A percentile compares a stretch with the other conserved stretches of the same genome.
Conservation (phyloP, 2,113 vertebrate genomes). For the Neodon shergylaensis region DNA sequence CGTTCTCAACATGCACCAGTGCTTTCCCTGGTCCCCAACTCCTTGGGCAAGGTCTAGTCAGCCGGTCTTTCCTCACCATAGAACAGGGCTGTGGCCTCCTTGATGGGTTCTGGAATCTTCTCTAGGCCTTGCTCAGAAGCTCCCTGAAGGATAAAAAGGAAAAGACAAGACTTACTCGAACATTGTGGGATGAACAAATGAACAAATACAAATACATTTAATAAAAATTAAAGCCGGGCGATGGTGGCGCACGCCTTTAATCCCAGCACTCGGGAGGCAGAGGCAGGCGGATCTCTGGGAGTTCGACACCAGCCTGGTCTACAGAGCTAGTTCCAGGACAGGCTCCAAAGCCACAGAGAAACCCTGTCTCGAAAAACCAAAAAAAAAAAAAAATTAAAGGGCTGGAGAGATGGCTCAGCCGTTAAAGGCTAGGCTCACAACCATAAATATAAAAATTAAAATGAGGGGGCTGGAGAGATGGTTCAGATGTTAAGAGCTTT, state of each 20-base stretch:
- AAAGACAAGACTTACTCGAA: accelerated
- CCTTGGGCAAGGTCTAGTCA: background rate
- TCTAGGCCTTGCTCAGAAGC: conserved; percentile 84
- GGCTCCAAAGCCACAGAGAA: too few species aligned
- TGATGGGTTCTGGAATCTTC: conserved; percentile 94
- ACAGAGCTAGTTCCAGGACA: too few species aligned
- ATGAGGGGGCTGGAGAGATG: background rate
- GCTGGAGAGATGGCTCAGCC: too few species aligned
- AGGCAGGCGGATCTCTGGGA: too few species aligned
- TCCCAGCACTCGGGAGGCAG: too few species aligned
- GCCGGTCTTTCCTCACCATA: conserved; percentile 85
- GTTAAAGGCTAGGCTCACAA: too few species aligned
- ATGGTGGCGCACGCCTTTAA: too few species aligned
- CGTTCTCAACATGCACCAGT: background rate
- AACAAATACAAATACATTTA: background rate
- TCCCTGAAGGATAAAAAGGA: conserved; percentile 77
- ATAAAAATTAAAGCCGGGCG: background rate
- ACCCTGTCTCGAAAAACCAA: too few species aligned
- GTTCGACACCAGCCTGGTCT: too few species aligned
- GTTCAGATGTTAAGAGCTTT: background rate
- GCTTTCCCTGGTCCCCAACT: accelerated
- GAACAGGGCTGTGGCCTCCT: conserved; percentile 95
- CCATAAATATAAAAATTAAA: background rate
- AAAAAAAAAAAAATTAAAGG: too few species aligned
- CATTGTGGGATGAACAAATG: accelerated